Evolutionary conservation across 2,113 vertebrate species (phyloP).

Genomic region (Piliocolobus tephrosceles): DNA sequence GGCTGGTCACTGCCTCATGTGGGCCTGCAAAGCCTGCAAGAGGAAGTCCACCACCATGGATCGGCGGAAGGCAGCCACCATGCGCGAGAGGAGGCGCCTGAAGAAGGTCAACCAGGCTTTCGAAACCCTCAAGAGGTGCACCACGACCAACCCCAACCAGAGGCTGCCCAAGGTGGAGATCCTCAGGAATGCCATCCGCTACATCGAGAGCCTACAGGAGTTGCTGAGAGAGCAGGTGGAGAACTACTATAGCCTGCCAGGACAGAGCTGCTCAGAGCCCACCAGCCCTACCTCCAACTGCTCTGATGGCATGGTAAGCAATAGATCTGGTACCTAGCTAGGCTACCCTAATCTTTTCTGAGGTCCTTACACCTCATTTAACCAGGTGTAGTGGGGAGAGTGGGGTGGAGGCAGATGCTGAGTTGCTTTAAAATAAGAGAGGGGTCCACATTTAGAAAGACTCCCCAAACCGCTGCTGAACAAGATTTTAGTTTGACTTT

Average conservation of each 20-base stretch:
- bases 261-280: conserved; percentile 92
- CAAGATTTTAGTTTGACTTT: not conserved
- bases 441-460: not conserved
- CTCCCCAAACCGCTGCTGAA: not conserved
- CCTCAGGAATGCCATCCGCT: conserved; percentile 96
- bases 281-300: conserved; percentile 94
- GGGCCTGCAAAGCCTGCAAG: conserved; percentile 99
- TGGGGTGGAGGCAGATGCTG: not conserved
- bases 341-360: not conserved
- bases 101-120: conserved; percentile 99
- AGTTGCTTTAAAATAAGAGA: not conserved
- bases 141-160: conserved; percentile 95
- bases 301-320: conserved; percentile 95
- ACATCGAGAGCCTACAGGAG: conserved; percentile 97
- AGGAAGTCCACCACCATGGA: conserved; percentile 94
- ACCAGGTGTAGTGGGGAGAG: not conserved
- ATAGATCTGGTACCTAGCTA: not conserved
- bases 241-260: conserved; percentile 90
- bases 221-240: conserved; percentile 95
- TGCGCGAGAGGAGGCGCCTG: conserved; percentile 96
- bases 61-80: conserved; percentile 95
- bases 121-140: conserved; percentile 95
- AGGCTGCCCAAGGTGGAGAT: conserved; percentile 98
- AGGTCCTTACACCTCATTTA: not conserved
- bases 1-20: conserved; percentile 96